Evolutionary conservation across 2,113 vertebrate species (phyloP).

Genomic region (Pygoscelis adeliae): DNA sequence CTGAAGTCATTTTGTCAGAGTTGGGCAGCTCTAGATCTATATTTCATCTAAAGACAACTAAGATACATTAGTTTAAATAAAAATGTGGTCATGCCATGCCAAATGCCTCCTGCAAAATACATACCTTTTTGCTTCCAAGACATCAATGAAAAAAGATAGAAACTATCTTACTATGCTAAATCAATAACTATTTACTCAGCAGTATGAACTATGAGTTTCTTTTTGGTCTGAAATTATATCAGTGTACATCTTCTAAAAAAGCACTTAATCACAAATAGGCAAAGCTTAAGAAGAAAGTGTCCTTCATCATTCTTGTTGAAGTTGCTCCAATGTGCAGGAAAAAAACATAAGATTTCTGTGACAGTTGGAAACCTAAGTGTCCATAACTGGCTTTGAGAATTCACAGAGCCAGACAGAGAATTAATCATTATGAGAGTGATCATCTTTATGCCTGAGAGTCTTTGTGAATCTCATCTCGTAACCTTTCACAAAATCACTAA

Average conservation of each 20-base stretch:
- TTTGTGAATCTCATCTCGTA: not conserved
- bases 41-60: not conserved
- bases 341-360: not conserved
- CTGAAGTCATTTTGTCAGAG: not conserved
- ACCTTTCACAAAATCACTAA: not conserved
- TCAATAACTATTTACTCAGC: slow-evolving; percentile 19
- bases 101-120: not conserved
- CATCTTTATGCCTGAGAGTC: not conserved
- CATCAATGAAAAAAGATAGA: not conserved
- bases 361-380: not conserved
- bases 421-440: not conserved
- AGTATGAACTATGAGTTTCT: not conserved
- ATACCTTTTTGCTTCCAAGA: not conserved
- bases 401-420: not conserved
- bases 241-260: not conserved
- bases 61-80: not conserved
- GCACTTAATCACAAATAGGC: not conserved
- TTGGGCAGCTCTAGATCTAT: not conserved
- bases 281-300: not conserved
- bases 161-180: not conserved
- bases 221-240: not conserved
- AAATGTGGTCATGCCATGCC: not conserved
- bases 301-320: not conserved
- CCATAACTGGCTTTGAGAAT: not conserved
- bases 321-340: not conserved